Evolutionary conservation across 1,140 invertebrate genomes (phyloP), one percentile per base, ranked within the genome.

Genomic region (Lepidurus packardi): DNA sequence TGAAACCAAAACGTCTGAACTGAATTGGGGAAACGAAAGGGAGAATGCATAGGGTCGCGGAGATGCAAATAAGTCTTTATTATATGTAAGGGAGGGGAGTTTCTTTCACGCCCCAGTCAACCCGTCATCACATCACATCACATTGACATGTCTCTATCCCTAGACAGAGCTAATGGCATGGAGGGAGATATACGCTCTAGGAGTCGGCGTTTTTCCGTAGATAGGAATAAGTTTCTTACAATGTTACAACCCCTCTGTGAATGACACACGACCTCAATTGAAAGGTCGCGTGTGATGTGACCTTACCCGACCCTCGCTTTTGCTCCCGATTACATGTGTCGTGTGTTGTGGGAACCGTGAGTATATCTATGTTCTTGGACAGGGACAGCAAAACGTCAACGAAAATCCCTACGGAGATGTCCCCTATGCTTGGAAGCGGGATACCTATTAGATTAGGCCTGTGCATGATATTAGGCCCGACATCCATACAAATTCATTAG

Each of bases 91-190:
- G 16, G 6, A 21, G 6, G 16, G 45, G 53, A 21, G 53, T 7
- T 65, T 65, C 21, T 21, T 65, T 65, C 53, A 65, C 53, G 53
- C 53, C 53, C 53, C 53, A 65, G 16, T 65, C 53, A 65, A 13
- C 53, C 53, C 53, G 53, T 65, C 53, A 65, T 65, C 53, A 65
- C 53, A 65, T 65, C 53, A 65, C 21, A 65, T 65, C 53, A 65
- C 53, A 65, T 65, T 65, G 53, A 65, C 53, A 65, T 65, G 21
- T 65, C 53, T 65, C 53, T 65, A 21, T 65, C 53, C 13, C 21
- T 65, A n/a, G 53, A 65, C 53, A n/a, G 53, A 13, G 21, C 53
- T 65, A 65, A 65, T 65, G 53, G 53, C 53, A 65, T 9, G 21
- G 53, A 65, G 16, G 13, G 16, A 65, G n/a, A 3, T 34, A 34